These are phyloP conservation scores for Callimico goeldii DNA, from an alignment of 2,797 vertebrate genomes.

Conservation along the genomic window DNA sequence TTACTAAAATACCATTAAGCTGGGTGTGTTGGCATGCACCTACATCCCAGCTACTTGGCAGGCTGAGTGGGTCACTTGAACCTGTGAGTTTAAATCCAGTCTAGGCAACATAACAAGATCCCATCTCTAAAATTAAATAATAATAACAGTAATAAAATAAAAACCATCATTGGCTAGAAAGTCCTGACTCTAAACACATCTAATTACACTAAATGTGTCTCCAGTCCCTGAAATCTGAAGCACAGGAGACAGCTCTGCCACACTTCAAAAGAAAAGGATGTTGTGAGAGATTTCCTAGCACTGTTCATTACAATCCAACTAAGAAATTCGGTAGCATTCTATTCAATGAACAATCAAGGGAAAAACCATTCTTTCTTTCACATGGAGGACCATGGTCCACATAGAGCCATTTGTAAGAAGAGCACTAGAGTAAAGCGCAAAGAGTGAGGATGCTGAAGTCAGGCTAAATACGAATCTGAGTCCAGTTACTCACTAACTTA, in stretches of 20 bases:
- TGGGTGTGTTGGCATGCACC: neutral
- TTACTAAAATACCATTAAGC: neutral
- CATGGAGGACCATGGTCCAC: neutral
- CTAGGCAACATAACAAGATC: neutral
- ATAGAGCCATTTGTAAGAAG: neutral
- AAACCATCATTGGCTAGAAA: neutral
- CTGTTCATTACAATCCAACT: neutral
- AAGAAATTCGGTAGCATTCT: neutral
- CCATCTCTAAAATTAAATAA: neutral
- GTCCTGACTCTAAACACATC: neutral
- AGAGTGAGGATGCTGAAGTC: rapidly evolving
- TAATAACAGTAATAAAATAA: neutral
- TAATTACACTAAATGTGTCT: neutral
- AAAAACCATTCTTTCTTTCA: neutral
- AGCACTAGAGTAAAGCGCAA: neutral
- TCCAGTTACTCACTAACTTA: neutral
- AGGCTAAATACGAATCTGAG: neutral
- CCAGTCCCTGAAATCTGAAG: neutral
- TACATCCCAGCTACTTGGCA: neutral
- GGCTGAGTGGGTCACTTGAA: neutral
- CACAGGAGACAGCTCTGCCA: neutral
- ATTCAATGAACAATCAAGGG: neutral
- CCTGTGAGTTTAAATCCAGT: neutral
- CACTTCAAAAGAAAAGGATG: neutral
- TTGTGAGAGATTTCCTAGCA: neutral